Evolutionary conservation across 2,888 invertebrate genomes (phyloP), one percentile per base, ranked within the genome.

Genomic region (Mycogona germanica): DNA sequence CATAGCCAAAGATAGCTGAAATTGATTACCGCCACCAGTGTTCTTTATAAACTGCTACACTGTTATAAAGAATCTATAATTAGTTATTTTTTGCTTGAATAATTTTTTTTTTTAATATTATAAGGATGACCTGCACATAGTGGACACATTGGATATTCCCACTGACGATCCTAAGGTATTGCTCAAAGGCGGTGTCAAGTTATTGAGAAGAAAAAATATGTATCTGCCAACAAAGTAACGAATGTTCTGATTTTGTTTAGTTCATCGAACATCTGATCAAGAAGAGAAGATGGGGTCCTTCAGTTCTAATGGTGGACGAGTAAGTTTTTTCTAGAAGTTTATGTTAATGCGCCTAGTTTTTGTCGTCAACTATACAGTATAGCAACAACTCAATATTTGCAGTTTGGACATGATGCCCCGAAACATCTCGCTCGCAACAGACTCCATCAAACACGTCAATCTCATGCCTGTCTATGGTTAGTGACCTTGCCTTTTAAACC

Each of bases 231-330:
- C 9, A 21, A 26, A 14, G 7, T 48, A 28, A 17, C 19, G 9
- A 30, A 21, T 48, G 35, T 60, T 58, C 58, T 17, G 40, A 21
- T 30, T 30, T 46, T 42, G n/a, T 57, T 55, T 17, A 79, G 63
- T 95, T 79, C 66, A 71, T 98, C 7, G 73, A 79, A 61, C 82
- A 91, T 61, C 72, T 98, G 49, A 79, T 87, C 29, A 82, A 85
- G 62, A 76, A 79, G 41, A 78, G 97, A 61, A 82, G 84, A 67
- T 98, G 98, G 98, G 98, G 98, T 12, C 86, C 91, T 37, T 92
- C 96, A 9, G 91, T 93, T 12, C 74, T 99, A 1, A 83, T 98
- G 72, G 78, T 97, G 51, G 92, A 97, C 71, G 84, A 82, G 82
- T 88, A 79, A 76, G 83, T 68, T 46, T 55, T 38, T 9, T 17